These are phyloP conservation scores for Syngnathoides biaculeatus DNA, from an alignment of 2,113 vertebrate species.

Conservation along the genomic window DNA sequence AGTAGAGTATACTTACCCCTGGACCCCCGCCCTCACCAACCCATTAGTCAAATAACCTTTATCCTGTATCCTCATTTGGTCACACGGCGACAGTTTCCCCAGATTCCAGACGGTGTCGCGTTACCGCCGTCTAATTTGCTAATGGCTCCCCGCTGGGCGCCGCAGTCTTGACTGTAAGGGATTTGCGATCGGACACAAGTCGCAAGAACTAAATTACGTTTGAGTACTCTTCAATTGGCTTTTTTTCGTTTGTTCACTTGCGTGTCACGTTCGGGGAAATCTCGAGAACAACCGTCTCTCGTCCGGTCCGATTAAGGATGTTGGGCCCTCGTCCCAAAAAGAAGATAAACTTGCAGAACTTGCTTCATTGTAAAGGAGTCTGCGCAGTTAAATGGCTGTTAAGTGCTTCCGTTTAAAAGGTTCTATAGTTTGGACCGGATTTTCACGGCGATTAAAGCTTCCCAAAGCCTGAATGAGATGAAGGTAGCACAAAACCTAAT, in stretches of 20 bases:
- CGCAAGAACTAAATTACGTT: constrained; percentile 74
- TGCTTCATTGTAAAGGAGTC: too few relatives aligned
- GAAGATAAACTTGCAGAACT: neutral
- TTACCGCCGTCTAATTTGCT: constrained; percentile 71
- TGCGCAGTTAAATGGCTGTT: neutral
- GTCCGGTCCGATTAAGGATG: neutral
- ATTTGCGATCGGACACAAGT: constrained; percentile 62
- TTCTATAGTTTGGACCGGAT: constrained; percentile 29
- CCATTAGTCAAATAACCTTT: constrained; percentile 32
- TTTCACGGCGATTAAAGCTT: constrained; percentile 21
- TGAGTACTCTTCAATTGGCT: constrained; percentile 15
- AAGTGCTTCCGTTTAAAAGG: constrained; percentile 22
- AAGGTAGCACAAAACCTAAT: constrained; percentile 54
- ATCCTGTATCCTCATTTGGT: constrained; percentile 60
- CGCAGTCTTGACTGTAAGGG: constrained; percentile 32
- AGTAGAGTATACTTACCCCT: constrained; percentile 28
- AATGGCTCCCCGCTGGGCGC: constrained; percentile 71
- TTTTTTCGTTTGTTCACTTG: too few relatives aligned
- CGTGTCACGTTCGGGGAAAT: neutral
- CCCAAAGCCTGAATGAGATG: constrained; percentile 41
- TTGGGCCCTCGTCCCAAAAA: neutral
- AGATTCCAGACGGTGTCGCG: constrained; percentile 64
- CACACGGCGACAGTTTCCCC: constrained; percentile 62
- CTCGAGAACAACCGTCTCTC: neutral
- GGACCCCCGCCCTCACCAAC: constrained; percentile 25